Evolutionary conservation across 2,888 invertebrate species (phyloP).

Genomic region (Strigamia crassipes): DNA sequence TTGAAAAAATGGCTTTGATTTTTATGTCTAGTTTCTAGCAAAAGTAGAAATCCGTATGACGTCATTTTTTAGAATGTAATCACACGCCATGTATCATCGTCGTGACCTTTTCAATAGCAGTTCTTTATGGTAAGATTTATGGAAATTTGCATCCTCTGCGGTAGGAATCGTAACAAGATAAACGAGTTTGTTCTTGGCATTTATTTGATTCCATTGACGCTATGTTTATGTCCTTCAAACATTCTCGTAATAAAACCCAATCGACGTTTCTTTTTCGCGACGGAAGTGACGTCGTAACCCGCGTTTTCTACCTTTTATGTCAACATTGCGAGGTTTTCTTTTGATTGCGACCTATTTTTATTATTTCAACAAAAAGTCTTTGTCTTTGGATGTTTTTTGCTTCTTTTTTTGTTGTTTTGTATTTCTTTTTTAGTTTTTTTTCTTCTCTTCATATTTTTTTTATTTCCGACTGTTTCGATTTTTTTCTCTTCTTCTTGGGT

Average conservation of each 20-base stretch:
- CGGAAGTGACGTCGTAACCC: neutral
- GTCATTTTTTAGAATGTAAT: neutral
- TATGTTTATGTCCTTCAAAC: neutral
- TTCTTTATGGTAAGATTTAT: neutral
- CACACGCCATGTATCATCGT: neutral
- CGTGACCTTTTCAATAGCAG: slow-evolving; percentile 16
- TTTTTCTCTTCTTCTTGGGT: neutral
- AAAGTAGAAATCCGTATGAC: neutral
- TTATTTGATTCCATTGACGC: neutral
- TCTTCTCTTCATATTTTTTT: too few species aligned
- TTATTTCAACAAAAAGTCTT: neutral
- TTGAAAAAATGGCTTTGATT: neutral
- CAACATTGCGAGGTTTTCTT: neutral
- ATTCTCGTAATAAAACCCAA: too few species aligned
- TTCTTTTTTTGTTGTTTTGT: neutral
- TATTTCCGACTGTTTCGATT: neutral
- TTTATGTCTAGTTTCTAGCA: neutral
- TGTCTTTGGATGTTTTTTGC: neutral
- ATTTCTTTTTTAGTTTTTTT: neutral
- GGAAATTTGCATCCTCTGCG: slow-evolving; percentile 7
- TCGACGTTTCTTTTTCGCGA: neutral
- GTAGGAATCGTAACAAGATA: slow-evolving; percentile 21
- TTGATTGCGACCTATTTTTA: neutral
- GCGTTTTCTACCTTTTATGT: neutral
- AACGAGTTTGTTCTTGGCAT: neutral